phyloP scores from a whole-genome alignment of 2,888 invertebrate genomes.

The Suillia variegata region DNA sequence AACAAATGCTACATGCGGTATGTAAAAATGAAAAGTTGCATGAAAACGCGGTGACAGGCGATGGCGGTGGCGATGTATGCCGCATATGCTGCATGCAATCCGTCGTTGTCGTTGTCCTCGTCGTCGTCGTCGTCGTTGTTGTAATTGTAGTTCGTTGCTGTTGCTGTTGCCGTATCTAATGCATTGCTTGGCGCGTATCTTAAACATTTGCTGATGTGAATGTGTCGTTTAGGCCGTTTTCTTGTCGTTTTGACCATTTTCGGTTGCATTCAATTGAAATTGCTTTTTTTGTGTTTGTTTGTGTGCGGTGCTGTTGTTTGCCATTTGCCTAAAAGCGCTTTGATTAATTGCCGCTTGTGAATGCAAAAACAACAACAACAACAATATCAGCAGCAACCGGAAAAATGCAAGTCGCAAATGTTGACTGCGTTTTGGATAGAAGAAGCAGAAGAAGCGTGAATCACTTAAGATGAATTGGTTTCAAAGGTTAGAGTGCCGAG shows the following conservation, averaged over 20 bases:
- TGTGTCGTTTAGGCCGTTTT: constrained; percentile 26
- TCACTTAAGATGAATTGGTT: constrained; percentile 27
- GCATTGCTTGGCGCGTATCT: constrained; percentile 6
- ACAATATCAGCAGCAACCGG: neutral
- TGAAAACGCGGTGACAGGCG: too few species aligned
- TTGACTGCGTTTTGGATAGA: constrained; percentile 4
- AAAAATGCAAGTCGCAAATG: neutral
- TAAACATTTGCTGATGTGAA: constrained; percentile 32
- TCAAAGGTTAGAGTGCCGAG: constrained; percentile 21
- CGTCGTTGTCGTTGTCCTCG: too few species aligned
- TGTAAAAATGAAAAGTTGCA: too few species aligned
- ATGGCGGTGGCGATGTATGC: too few species aligned
- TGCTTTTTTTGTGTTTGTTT: neutral
- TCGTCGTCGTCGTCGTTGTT: too few species aligned
- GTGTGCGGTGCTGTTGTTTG: constrained; percentile 20
- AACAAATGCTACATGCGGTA: too few species aligned
- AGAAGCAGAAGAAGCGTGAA: too few species aligned
- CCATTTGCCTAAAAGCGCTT: constrained; percentile 43
- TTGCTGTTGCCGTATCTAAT: too few species aligned
- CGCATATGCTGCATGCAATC: too few species aligned
- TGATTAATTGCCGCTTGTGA: constrained; percentile 45
- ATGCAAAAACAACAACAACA: neutral
- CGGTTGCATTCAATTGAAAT: constrained; percentile 36
- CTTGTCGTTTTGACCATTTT: constrained; percentile 50
- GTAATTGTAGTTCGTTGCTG: too few species aligned